Evolutionary conservation across 1,140 invertebrate genomes (phyloP).

Genomic region (Drosophila santomea): DNA sequence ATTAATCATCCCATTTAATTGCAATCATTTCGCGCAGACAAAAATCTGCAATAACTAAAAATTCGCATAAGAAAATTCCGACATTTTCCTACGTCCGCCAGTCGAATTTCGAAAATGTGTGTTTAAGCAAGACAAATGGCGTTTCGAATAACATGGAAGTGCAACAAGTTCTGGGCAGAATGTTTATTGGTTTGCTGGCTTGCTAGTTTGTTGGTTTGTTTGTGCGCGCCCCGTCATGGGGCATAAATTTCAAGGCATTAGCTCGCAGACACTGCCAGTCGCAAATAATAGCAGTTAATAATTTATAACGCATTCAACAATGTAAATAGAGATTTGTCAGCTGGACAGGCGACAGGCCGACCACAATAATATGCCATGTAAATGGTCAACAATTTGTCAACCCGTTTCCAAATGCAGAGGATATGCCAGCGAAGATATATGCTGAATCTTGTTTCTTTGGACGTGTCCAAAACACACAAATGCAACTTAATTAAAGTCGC

Average conservation of each 20-base stretch:
- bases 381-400: constrained; percentile 77
- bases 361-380: constrained; percentile 68
- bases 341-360: constrained; percentile 45
- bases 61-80: constrained; percentile 46
- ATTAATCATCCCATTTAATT: constrained; percentile 79
- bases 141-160: constrained; percentile 66
- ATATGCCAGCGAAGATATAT: constrained; percentile 20
- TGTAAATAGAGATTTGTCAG: constrained; percentile 80
- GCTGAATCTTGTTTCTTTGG: constrained; percentile 43
- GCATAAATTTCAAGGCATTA: constrained; percentile 63
- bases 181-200: constrained; percentile 50
- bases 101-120: constrained; percentile 37
- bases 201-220: constrained; percentile 12
- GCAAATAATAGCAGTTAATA: constrained; percentile 70
- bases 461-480: constrained; percentile 75
- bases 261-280: constrained; percentile 24
- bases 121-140: constrained; percentile 67
- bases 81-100: constrained; percentile 36
- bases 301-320: constrained; percentile 72
- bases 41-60: constrained; percentile 26
- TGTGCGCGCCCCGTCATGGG: constrained; percentile 51
- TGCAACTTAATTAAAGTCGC: constrained; percentile 81
- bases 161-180: constrained; percentile 67
- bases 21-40: constrained; percentile 64
- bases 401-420: constrained; percentile 29